These are phyloP conservation scores for Emydoidea blandingii DNA, from an alignment of 2,797 vertebrate species.

Conservation along the genomic window DNA sequence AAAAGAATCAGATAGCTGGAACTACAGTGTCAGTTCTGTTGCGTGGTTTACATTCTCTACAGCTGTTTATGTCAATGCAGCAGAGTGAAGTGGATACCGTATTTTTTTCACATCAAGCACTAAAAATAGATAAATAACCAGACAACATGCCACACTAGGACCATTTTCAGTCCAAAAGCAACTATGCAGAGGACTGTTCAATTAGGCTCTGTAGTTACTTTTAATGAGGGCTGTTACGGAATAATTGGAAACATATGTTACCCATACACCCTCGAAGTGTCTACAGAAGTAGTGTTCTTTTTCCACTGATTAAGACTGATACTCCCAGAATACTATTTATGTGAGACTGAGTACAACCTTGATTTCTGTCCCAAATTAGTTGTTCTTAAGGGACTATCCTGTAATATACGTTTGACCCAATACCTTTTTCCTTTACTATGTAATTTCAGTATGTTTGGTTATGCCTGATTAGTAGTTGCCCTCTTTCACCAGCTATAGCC, in stretches of 20 bases:
- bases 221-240: conserved; percentile 72
- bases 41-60: background rate
- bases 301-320: conserved; percentile 55
- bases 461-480: conserved; percentile 88
- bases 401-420: background rate
- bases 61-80: conserved; percentile 10
- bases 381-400: conserved; percentile 56
- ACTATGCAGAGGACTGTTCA: conserved; percentile 45
- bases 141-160: background rate
- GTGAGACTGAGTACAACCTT: conserved; percentile 41
- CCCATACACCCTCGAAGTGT: conserved; percentile 30
- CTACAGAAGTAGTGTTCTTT: conserved; percentile 22
- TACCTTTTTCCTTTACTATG: background rate
- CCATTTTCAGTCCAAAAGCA: conserved; percentile 48
- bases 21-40: background rate
- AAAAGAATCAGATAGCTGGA: background rate
- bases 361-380: conserved; percentile 70
- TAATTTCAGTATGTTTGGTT: conserved; percentile 82
- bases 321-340: conserved; percentile 27
- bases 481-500: conserved; percentile 94
- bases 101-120: conserved; percentile 24
- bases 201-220: conserved; percentile 54
- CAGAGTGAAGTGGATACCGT: background rate
- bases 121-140: conserved; percentile 28
- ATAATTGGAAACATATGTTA: conserved; percentile 78